Conservation (phyloP, 2,797 vertebrate genomes). For the Gephyroberyx darwinii region DNA sequence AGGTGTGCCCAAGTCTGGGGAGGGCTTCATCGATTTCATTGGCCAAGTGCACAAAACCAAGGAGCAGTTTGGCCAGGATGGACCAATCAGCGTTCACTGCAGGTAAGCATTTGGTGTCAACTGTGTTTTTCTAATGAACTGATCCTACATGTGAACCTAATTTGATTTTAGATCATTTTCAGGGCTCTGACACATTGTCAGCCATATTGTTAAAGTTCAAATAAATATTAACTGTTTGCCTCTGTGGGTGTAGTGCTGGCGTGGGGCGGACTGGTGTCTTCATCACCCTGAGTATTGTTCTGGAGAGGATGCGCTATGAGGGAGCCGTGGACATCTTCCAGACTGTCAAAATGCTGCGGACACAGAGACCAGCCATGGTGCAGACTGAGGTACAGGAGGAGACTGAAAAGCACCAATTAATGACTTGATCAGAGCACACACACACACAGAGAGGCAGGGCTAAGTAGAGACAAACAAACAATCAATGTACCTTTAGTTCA, state of each 20-base stretch:
- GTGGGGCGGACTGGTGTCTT: conserved; percentile 97
- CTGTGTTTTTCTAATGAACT: neutral
- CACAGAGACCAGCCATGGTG: conserved; percentile 97
- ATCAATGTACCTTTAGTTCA: too few relatives aligned
- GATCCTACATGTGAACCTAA: neutral
- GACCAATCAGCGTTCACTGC: conserved; percentile 97
- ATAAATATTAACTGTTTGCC: conserved; percentile 11
- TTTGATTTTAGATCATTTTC: neutral
- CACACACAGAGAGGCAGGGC: neutral
- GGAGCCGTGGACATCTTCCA: conserved; percentile 99
- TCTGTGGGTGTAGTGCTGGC: conserved; percentile 83
- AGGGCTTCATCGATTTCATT: conserved; percentile 98
- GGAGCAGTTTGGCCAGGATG: conserved; percentile 98
- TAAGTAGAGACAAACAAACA: neutral
- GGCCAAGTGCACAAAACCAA: conserved; percentile 99
- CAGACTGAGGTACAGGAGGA: conserved; percentile 91
- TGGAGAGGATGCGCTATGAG: conserved; percentile 98
- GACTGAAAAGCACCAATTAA: conserved; percentile 75
- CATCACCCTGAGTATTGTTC: conserved; percentile 96
- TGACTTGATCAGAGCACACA: conserved; percentile 86
- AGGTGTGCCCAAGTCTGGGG: conserved; percentile 97
- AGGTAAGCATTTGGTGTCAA: conserved; percentile 80
- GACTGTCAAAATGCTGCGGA: conserved; percentile 99
- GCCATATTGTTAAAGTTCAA: neutral
- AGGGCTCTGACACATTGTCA: neutral